Base-by-base conservation (phyloP, 53 echinoderm and acorn worm genomes). In the Glandiceps talaboti region DNA sequence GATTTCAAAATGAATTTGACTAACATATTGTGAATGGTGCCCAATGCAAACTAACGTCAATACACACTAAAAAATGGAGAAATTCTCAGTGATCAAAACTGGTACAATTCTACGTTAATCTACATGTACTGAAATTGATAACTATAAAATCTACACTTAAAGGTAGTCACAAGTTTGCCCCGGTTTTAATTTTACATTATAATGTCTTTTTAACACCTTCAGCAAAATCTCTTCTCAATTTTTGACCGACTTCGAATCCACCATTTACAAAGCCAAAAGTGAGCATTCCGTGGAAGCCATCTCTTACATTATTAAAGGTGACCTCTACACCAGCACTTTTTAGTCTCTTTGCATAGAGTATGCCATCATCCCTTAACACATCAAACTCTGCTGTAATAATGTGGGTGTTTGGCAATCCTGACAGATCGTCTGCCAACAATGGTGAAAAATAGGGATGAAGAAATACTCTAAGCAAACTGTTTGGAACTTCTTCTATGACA, bases 371-470 rank as follows among this genome's bases (percentile, higher is more conserved):
- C 26, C 91, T 83, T 28, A 91, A 74, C 6, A 85, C 83, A 76
- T 96, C 97, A 82, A 82, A 92, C 31, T 86, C 87, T 33, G 84
- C 88, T 0, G 93, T 96, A 32, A 91, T 33, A 77, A 96, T 86
- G 79, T 91, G 88, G 45, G 91, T 85, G 27, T 83, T 79, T 73
- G 89, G 91, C 73, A 91, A 79, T 64, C 81, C 84, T 1, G 32
- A 31, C 31, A 78, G 31, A 27, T 88, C 32, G 30, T 88, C 82
- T 25, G 88, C 85, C 74, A 96, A 79, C 29, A 93, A 83, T 27
- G 97, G 97, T 31, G 90, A 82, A 76, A 91, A 83, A 14, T 86
- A 80, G 0, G 86, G 80, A 83, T 96, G 85, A 27, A 90, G 74
- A 26, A 92, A 33, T 28, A 74, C 72, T 25, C 76, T 78, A 28